A percentile compares a stretch with the other conserved stretches of the same genome.
These are phyloP conservation scores for Willisornis vidua DNA, from an alignment of 2,113 vertebrate genomes.

Conservation along the genomic window DNA sequence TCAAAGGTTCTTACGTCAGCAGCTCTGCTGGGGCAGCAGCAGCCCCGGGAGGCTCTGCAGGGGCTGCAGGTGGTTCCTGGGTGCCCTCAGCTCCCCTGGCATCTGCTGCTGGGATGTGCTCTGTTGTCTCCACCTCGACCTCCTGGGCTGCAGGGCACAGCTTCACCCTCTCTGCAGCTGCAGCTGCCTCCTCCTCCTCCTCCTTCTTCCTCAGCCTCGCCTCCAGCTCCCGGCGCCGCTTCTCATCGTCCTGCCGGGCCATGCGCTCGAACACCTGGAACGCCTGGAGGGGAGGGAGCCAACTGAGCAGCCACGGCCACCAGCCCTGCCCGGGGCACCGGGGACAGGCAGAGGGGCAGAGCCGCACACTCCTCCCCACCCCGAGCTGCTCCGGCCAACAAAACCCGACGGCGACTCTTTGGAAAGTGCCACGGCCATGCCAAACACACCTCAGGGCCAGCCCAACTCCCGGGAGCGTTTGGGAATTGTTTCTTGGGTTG, in stretches of 20 bases:
- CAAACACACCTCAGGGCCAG: neutral
- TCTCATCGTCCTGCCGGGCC: constrained; percentile 83
- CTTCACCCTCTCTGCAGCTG: neutral
- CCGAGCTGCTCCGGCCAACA: accelerated
- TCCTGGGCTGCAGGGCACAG: constrained; percentile 71
- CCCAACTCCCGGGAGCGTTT: neutral
- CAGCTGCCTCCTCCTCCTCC: constrained; percentile 56
- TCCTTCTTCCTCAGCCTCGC: constrained; percentile 69
- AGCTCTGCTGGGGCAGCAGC: neutral
- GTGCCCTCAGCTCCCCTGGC: neutral
- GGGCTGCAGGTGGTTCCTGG: neutral
- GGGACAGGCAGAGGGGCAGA: neutral
- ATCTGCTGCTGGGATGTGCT: neutral
- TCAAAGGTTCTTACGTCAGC: constrained; percentile 66
- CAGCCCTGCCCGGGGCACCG: neutral
- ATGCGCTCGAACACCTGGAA: constrained; percentile 83
- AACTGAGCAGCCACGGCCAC: neutral
- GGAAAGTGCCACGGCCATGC: accelerated
- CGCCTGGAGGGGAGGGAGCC: constrained; percentile 65
- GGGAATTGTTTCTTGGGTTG: neutral
- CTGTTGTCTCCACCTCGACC: constrained; percentile 70
- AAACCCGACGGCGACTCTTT: neutral
- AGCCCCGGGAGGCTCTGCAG: neutral
- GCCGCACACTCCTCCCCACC: accelerated
- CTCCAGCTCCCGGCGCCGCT: constrained; percentile 70